Conservation (phyloP, 2,113 vertebrate genomes). For the Salvelinus fontinalis region DNA sequence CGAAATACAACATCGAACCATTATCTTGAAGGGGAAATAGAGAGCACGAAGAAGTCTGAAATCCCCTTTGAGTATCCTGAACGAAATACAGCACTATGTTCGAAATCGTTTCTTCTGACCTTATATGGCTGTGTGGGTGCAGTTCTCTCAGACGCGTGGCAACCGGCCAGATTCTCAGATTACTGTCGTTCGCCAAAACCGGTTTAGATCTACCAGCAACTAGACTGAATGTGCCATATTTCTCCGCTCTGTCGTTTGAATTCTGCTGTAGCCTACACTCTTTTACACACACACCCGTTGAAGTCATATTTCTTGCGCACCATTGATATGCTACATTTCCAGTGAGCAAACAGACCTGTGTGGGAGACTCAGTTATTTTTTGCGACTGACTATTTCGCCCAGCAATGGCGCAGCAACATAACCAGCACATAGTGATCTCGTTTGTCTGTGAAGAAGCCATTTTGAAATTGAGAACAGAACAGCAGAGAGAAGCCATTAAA, state of each 20-base stretch:
- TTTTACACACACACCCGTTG: slow-evolving; percentile 11
- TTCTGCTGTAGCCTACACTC: not conserved
- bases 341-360: slow-evolving; percentile 19
- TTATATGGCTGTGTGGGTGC: slow-evolving; percentile 70
- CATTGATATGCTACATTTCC: slow-evolving; percentile 26
- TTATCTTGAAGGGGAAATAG: slow-evolving; percentile 40
- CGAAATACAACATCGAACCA: slow-evolving; percentile 35
- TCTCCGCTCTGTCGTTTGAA: slow-evolving; percentile 21
- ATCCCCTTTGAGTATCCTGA: slow-evolving; percentile 43
- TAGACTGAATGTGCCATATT: slow-evolving; percentile 25
- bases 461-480: slow-evolving; percentile 71
- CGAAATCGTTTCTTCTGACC: slow-evolving; percentile 61
- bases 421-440: slow-evolving; percentile 61
- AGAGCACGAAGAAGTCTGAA: slow-evolving; percentile 25
- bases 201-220: slow-evolving; percentile 37
- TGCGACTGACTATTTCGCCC: slow-evolving; percentile 65
- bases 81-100: slow-evolving; percentile 32
- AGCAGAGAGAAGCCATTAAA: slow-evolving; percentile 65
- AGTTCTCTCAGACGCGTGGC: slow-evolving; percentile 54
- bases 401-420: slow-evolving; percentile 75
- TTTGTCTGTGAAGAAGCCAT: slow-evolving; percentile 78
- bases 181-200: slow-evolving; percentile 44
- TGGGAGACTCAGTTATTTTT: slow-evolving; percentile 14
- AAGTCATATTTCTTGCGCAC: slow-evolving; percentile 17
- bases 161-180: slow-evolving; percentile 58